Percentiles rank a stretch among this genome's conserved stretches.
phyloP scores from a whole-genome alignment of 2,888 invertebrate genomes.

The Sinopyrophorus schimmeli region DNA sequence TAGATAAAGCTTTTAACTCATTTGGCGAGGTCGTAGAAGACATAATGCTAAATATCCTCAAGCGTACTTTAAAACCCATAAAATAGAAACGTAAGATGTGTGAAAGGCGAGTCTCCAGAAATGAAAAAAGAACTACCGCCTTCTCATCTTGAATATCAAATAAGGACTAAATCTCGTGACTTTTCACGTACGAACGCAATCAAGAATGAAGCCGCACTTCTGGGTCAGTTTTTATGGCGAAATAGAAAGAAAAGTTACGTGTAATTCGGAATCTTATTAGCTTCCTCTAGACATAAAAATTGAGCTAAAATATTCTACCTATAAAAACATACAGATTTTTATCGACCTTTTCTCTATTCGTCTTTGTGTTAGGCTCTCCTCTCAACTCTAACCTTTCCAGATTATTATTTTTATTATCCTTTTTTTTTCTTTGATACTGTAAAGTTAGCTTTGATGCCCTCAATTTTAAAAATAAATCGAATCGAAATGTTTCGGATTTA shows the following conservation, averaged over 20 bases:
- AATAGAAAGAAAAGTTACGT: constrained; percentile 27
- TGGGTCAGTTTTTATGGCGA: constrained; percentile 27
- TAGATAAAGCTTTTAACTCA: constrained; percentile 19
- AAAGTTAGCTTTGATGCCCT: too few species aligned
- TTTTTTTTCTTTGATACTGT: too few species aligned
- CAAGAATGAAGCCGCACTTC: constrained; percentile 27
- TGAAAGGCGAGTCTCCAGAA: constrained; percentile 36
- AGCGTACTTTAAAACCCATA: constrained; percentile 37
- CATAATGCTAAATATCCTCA: constrained; percentile 37
- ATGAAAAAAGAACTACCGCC: constrained; percentile 35
- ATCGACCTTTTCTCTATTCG: too few species aligned
- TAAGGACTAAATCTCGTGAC: constrained; percentile 31
- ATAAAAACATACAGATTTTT: too few species aligned
- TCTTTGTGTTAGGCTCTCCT: too few species aligned
- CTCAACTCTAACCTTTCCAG: too few species aligned
- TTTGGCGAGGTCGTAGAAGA: constrained; percentile 24
- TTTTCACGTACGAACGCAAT: constrained; percentile 31
- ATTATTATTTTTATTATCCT: too few species aligned
- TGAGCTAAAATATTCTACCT: too few species aligned
- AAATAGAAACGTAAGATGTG: constrained; percentile 37
- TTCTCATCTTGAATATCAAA: constrained; percentile 29
- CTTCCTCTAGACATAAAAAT: constrained; percentile 22
- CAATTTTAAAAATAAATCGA: too few species aligned
- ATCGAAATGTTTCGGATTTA: too few species aligned
- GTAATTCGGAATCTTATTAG: constrained; percentile 26